Percentiles rank a stretch among this genome's conserved stretches.
Conservation (phyloP, 1,140 invertebrate genomes). For the Lasaia peninsularis region DNA sequence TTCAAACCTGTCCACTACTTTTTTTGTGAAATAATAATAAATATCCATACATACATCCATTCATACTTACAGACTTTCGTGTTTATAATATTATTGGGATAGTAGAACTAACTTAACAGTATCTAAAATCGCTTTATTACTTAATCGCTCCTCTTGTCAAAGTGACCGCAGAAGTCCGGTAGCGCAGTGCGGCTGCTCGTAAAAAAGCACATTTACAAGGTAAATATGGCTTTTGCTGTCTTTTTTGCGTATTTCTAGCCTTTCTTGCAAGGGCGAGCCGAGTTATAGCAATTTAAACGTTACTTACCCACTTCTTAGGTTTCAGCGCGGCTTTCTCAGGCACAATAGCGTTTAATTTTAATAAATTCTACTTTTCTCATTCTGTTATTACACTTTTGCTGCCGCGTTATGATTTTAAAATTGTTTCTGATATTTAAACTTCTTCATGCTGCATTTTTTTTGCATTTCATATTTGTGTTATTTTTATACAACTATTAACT, state of each 20-base stretch:
- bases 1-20: too few relatives aligned
- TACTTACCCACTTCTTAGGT: conserved; percentile 17
- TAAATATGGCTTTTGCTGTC: conserved; percentile 61
- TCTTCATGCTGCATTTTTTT: too few relatives aligned
- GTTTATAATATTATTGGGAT: too few relatives aligned
- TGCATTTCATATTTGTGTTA: too few relatives aligned
- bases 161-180: conserved; percentile 24
- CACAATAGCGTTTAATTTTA: conserved; percentile 2
- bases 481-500: background rate
- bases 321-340: conserved; percentile 1
- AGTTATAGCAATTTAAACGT: conserved; percentile 51
- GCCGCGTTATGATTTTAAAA: too few relatives aligned
- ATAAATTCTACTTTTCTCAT: background rate
- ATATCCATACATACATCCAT: too few relatives aligned
- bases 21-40: too few relatives aligned
- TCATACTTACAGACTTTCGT: too few relatives aligned
- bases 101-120: too few relatives aligned
- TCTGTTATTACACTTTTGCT: background rate
- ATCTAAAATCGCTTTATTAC: too few relatives aligned
- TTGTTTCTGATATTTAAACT: too few relatives aligned
- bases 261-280: conserved; percentile 40
- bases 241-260: conserved; percentile 42
- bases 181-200: conserved; percentile 48
- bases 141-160: conserved; percentile 31
- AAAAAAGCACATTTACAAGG: conserved; percentile 66